A percentile compares a stretch with the other conserved stretches of the same genome.
These are phyloP conservation scores for Phyllotis vaccarum DNA, from an alignment of 2,797 vertebrate genomes.

Conservation along the genomic window DNA sequence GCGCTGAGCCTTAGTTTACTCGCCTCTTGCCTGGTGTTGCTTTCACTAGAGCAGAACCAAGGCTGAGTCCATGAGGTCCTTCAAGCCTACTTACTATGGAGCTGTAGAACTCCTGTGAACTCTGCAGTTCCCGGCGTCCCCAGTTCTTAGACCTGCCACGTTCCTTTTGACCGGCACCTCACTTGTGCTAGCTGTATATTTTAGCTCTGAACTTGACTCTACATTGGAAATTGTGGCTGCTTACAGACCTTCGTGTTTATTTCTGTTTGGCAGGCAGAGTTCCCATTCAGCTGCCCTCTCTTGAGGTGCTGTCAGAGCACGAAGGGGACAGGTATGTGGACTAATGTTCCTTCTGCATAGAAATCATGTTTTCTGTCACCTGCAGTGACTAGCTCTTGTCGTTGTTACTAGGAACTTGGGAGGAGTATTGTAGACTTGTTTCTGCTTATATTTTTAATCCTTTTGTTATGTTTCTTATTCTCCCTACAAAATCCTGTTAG, in stretches of 20 bases:
- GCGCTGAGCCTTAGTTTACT: background rate
- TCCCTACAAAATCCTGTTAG: background rate
- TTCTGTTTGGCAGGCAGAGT: constrained; percentile 81
- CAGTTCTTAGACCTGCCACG: background rate
- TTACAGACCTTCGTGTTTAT: constrained; percentile 64
- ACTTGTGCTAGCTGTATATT: background rate
- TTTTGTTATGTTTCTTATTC: constrained; percentile 33
- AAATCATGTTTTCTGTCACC: background rate
- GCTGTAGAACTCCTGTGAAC: background rate
- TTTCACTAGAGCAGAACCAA: background rate
- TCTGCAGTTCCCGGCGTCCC: background rate
- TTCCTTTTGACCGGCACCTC: background rate
- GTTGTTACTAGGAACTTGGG: background rate
- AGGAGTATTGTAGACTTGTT: background rate
- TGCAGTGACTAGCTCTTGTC: background rate
- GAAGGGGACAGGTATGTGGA: constrained; percentile 85
- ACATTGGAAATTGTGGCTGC: background rate
- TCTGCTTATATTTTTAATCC: background rate
- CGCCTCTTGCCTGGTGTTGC: too few relatives aligned
- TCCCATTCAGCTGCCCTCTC: constrained; percentile 87
- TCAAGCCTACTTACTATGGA: background rate
- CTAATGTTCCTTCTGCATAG: background rate
- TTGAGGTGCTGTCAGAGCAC: constrained; percentile 87
- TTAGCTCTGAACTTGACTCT: background rate
- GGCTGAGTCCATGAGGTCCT: background rate